Percentiles rank a stretch among this genome's conserved stretches.
phyloP scores from a whole-genome alignment of 2,113 vertebrate species.

The Naja naja region DNA sequence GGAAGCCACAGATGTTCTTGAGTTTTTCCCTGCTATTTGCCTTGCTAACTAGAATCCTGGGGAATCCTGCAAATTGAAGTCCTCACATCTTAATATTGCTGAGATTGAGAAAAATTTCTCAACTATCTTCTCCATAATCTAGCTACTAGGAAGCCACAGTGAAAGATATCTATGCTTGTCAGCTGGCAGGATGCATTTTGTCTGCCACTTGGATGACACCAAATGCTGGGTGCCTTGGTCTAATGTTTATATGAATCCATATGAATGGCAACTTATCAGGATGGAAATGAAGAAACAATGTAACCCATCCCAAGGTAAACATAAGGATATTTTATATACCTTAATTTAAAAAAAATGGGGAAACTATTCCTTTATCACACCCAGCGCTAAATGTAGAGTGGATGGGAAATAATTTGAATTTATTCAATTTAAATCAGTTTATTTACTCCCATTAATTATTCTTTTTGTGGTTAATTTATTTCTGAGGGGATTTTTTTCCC shows the following conservation, averaged over 20 bases:
- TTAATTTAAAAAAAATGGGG: not conserved
- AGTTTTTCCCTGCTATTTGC: not conserved
- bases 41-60: not conserved
- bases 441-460: not conserved
- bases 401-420: not conserved
- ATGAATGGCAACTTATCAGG: not conserved
- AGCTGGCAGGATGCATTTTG: not conserved
- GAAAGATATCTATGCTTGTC: not conserved
- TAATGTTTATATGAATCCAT: not conserved
- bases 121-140: not conserved
- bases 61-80: not conserved
- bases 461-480: not conserved
- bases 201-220: not conserved
- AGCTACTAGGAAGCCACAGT: not conserved
- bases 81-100: not conserved
- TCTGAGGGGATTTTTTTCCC: not conserved
- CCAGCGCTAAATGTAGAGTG: not conserved
- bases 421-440: not conserved
- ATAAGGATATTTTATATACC: not conserved
- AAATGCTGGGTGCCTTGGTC: not conserved
- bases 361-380: not conserved
- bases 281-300: not conserved
- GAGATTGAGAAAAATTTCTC: not conserved
- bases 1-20: not conserved
- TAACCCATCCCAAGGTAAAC: not conserved